A percentile compares a stretch with the other conserved stretches of the same genome.
Conservation (phyloP, 2,888 invertebrate species). For the Lypha dubia region DNA sequence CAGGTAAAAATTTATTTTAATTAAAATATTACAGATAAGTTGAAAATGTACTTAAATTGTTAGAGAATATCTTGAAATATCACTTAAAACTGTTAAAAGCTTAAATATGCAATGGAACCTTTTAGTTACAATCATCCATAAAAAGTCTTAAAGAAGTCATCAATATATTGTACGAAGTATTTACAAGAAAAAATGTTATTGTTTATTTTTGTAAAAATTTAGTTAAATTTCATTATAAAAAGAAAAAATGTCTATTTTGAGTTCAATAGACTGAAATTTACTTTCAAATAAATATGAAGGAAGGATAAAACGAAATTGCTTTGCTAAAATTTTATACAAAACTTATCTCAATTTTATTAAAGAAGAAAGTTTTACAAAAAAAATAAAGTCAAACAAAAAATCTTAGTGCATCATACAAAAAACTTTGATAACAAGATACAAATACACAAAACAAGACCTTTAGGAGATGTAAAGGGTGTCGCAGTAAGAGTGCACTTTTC, state of each 20-base stretch:
- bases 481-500: no score
- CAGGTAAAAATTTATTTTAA: no score
- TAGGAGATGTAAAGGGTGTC: no score
- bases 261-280: conserved; percentile 32
- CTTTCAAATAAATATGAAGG: not conserved
- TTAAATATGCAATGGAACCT: no score
- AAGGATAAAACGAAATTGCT: conserved; percentile 21
- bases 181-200: no score
- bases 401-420: conserved; percentile 13
- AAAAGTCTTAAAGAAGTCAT: no score
- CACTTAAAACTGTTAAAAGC: no score
- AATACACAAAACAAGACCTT: conserved; percentile 43
- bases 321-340: conserved; percentile 11
- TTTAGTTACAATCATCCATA: no score
- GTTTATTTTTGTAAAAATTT: not conserved
- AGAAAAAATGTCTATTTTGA: not conserved
- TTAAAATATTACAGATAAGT: no score
- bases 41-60: no score
- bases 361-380: conserved; percentile 26
- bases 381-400: conserved; percentile 38
- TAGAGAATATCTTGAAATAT: no score
- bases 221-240: not conserved
- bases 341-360: conserved; percentile 43
- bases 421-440: conserved; percentile 54
- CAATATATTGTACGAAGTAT: no score